These are phyloP conservation scores for Falco naumanni DNA, from an alignment of 2,797 vertebrate genomes.

Conservation along the genomic window DNA sequence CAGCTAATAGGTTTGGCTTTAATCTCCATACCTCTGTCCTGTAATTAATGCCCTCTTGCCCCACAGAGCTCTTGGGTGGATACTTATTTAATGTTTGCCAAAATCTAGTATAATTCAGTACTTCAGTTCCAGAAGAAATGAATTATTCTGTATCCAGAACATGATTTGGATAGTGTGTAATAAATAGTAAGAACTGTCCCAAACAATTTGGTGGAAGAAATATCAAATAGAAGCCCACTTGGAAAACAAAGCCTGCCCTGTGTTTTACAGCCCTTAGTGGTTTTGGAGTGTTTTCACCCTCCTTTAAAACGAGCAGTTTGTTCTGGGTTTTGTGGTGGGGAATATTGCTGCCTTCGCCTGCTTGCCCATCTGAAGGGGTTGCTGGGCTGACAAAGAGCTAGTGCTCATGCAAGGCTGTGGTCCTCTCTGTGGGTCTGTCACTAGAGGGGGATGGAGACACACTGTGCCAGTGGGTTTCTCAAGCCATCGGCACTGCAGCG, in stretches of 20 bases:
- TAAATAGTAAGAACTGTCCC: not conserved
- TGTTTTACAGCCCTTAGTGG: no score
- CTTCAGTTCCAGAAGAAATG: not conserved
- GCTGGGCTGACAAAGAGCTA: fast-evolving
- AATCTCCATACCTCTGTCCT: not conserved
- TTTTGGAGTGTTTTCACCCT: not conserved
- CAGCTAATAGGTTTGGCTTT: not conserved
- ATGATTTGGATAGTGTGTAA: not conserved
- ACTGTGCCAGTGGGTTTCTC: not conserved
- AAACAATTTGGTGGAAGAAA: not conserved
- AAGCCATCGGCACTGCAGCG: no score
- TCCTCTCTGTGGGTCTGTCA: not conserved
- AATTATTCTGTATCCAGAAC: not conserved
- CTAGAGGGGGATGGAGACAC: conserved; percentile 50
- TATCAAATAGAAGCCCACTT: not conserved
- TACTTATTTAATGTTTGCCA: not conserved
- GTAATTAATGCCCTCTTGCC: not conserved
- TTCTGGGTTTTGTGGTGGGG: not conserved
- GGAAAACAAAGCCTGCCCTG: not conserved
- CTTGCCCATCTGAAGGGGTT: not conserved
- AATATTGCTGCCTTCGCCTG: not conserved
- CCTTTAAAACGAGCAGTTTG: not conserved
- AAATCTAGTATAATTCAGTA: not conserved
- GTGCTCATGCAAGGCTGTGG: not conserved
- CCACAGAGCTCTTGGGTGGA: not conserved